A percentile compares a stretch with the other conserved stretches of the same genome.
Conservation (phyloP, 1,140 invertebrate genomes). For the Diuraphis noxia region DNA sequence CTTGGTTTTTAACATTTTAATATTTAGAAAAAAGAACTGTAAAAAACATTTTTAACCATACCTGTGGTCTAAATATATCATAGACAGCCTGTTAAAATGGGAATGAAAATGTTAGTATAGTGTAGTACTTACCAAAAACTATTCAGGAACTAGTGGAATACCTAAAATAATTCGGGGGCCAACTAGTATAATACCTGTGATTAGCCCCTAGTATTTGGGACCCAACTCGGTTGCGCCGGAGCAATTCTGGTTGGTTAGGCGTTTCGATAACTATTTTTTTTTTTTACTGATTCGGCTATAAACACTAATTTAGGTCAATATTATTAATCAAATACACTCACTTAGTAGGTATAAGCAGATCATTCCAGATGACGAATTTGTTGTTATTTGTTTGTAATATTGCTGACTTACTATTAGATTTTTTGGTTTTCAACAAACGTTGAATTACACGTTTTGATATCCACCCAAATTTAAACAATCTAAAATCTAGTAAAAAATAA, state of each 20-base stretch:
- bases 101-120: too few species aligned
- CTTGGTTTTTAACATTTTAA: too few species aligned
- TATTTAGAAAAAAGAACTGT: too few species aligned
- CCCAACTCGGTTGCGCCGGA: too few species aligned
- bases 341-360: neutral
- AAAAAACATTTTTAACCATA: too few species aligned
- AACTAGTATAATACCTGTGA: too few species aligned
- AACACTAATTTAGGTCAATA: conserved; percentile 11
- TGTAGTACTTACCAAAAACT: too few species aligned
- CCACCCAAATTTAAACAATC: neutral
- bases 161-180: too few species aligned
- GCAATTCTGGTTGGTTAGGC: neutral
- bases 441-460: neutral
- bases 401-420: neutral
- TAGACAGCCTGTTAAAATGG: too few species aligned
- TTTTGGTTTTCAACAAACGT: neutral
- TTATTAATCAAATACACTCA: neutral
- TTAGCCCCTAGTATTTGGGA: too few species aligned
- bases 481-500: neutral
- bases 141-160: too few species aligned
- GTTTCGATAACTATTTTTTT: neutral
- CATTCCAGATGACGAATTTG: neutral
- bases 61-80: too few species aligned
- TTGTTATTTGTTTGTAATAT: neutral
- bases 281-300: neutral